Evolutionary conservation across 2,888 invertebrate species (phyloP).

Genomic region (Rotaria magnacalcarata): DNA sequence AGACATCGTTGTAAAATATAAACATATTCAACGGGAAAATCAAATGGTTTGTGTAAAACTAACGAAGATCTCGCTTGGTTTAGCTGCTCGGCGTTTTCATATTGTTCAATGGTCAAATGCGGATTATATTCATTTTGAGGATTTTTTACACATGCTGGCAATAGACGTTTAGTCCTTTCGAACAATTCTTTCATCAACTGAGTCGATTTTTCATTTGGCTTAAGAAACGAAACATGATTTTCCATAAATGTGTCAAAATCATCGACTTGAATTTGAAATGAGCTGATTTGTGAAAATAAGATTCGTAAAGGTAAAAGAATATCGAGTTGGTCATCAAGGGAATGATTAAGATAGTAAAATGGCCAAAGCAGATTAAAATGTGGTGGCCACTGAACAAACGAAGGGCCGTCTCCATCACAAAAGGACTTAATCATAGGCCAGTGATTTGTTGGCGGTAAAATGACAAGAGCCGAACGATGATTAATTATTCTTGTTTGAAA

Average conservation of each 20-base stretch:
- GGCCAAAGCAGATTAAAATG: slow-evolving; percentile 43
- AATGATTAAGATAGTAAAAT: slow-evolving; percentile 19
- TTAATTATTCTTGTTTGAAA: neutral
- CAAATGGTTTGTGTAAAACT: slow-evolving; percentile 24
- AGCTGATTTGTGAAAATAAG: neutral
- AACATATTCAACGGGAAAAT: slow-evolving; percentile 38
- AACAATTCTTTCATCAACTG: slow-evolving; percentile 27
- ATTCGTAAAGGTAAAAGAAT: slow-evolving; percentile 17
- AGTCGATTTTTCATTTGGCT: slow-evolving; percentile 32
- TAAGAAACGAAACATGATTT: slow-evolving; percentile 38
- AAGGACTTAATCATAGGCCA: slow-evolving; percentile 34
- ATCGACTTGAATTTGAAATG: slow-evolving; percentile 34
- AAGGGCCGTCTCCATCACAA: slow-evolving; percentile 9
- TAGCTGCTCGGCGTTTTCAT: neutral
- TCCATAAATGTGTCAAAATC: slow-evolving; percentile 35
- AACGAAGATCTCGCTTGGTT: neutral
- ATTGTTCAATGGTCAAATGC: slow-evolving; percentile 43
- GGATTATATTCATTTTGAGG: neutral
- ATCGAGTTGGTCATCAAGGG: neutral
- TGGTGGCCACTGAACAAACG: slow-evolving; percentile 35
- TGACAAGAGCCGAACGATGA: neutral
- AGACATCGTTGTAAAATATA: slow-evolving; percentile 33
- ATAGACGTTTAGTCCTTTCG: slow-evolving; percentile 1
- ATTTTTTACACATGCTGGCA: neutral
- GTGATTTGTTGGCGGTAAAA: slow-evolving; percentile 34